phyloP scores from a whole-genome alignment of 2,888 invertebrate genomes.

The Mythimna lalbum region DNA sequence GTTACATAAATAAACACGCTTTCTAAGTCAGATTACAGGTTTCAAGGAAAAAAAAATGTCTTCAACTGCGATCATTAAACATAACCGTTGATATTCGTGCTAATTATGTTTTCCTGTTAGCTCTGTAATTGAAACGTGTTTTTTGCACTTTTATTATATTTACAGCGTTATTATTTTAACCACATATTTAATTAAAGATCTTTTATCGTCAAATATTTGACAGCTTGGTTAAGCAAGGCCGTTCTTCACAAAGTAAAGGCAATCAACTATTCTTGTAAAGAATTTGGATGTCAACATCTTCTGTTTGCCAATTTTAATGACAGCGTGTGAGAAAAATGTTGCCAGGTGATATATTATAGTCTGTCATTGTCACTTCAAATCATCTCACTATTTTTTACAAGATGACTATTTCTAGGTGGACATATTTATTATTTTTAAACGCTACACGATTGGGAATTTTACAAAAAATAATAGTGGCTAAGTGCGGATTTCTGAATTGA shows the following conservation, averaged over 20 bases:
- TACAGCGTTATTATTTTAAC: slow-evolving; percentile 16
- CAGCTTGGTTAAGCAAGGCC: slow-evolving; percentile 15
- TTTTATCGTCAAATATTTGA: slow-evolving; percentile 33
- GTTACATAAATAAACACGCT: slow-evolving; percentile 46
- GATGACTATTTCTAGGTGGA: not conserved
- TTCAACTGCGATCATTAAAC: slow-evolving; percentile 30
- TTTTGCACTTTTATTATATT: slow-evolving; percentile 21
- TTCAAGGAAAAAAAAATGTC: slow-evolving; percentile 42
- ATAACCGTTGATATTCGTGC: slow-evolving; percentile 29
- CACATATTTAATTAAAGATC: slow-evolving; percentile 20
- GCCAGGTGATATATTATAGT: slow-evolving; percentile 46
- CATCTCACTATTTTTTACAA: slow-evolving; percentile 6
- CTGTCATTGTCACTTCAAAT: slow-evolving; percentile 34
- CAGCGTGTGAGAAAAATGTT: slow-evolving; percentile 15
- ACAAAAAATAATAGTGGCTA: not conserved
- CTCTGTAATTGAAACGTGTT: slow-evolving; percentile 41
- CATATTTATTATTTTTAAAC: slow-evolving; percentile 15
- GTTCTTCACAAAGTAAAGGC: not conserved
- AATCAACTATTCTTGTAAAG: slow-evolving; percentile 14
- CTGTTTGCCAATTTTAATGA: slow-evolving; percentile 47
- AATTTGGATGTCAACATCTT: slow-evolving; percentile 25
- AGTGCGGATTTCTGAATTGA: too few species aligned
- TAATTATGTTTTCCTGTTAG: slow-evolving; percentile 56
- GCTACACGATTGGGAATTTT: not conserved
- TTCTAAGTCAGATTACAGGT: slow-evolving; percentile 41